These are phyloP conservation scores for Zosterops lateralis DNA, from an alignment of 2,113 vertebrate genomes.

Conservation along the genomic window DNA sequence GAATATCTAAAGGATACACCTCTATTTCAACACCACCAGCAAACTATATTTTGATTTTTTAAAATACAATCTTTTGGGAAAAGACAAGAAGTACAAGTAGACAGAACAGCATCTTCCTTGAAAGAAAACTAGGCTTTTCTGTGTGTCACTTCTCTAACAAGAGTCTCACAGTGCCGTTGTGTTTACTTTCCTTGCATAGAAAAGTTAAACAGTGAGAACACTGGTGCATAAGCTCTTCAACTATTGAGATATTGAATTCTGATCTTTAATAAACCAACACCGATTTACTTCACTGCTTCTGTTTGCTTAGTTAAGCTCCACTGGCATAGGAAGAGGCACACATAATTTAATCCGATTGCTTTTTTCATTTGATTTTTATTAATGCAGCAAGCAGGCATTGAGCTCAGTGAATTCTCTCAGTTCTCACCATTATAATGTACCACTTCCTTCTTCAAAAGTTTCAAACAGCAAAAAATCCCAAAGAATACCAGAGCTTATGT, in stretches of 20 bases:
- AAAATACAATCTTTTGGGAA: not conserved
- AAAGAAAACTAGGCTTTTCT: constrained; percentile 9
- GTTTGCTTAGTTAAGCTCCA: constrained; percentile 80
- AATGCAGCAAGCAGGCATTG: constrained; percentile 51
- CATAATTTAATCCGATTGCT: constrained; percentile 79
- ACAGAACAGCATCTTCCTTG: not conserved
- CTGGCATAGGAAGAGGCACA: constrained; percentile 67
- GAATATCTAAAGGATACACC: not conserved
- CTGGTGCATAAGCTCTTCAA: constrained; percentile 67
- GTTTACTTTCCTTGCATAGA: constrained; percentile 67
- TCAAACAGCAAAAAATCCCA: not conserved
- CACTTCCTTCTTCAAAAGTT: not conserved
- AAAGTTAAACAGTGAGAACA: constrained; percentile 65
- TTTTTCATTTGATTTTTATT: constrained; percentile 80
- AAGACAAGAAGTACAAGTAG: not conserved
- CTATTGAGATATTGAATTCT: constrained; percentile 79
- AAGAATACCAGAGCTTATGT: not conserved
- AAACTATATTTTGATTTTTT: not conserved
- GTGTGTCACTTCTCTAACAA: constrained; percentile 26
- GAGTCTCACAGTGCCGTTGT: constrained; percentile 8
- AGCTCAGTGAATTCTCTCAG: constrained; percentile 7
- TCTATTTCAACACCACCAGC: not conserved
- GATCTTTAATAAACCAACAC: constrained; percentile 82
- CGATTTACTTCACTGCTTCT: constrained; percentile 77
- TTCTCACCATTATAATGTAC: constrained; percentile 38